A percentile compares a stretch with the other conserved stretches of the same genome.
Evolutionary conservation across 2,888 invertebrate genomes (phyloP).

Genomic region (Muschampia plurimacula): DNA sequence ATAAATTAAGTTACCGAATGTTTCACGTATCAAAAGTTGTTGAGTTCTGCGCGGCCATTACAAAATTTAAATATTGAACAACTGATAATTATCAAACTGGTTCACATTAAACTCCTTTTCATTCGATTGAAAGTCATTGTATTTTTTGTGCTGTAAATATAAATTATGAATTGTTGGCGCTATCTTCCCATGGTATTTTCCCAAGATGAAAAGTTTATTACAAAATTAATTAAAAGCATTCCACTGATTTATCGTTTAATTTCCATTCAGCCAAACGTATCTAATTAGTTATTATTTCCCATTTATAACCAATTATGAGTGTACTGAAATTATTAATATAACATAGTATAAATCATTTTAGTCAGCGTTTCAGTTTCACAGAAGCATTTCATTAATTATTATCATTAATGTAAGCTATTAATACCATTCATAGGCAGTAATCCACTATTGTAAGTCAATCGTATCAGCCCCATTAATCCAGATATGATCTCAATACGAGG

Average conservation of each 20-base stretch:
- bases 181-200: constrained; percentile 2
- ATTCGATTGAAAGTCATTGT: neutral
- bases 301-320: constrained; percentile 2
- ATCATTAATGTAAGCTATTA: constrained; percentile 12
- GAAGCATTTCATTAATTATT: constrained; percentile 11
- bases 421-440: neutral
- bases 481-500: constrained; percentile 20
- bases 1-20: too few relatives aligned
- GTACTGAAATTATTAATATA: neutral
- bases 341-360: neutral
- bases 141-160: neutral
- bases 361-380: neutral
- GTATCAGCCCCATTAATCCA: constrained; percentile 14
- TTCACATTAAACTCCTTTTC: neutral
- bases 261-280: neutral
- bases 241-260: neutral
- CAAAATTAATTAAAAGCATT: constrained; percentile 7
- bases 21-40: neutral
- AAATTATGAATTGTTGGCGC: neutral
- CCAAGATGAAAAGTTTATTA: constrained; percentile 12
- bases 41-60: neutral
- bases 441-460: constrained; percentile 1
- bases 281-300: constrained; percentile 5
- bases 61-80: neutral
- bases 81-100: neutral